Evolutionary conservation across 2,888 invertebrate genomes (phyloP).

Genomic region (Netelia virgata): DNA sequence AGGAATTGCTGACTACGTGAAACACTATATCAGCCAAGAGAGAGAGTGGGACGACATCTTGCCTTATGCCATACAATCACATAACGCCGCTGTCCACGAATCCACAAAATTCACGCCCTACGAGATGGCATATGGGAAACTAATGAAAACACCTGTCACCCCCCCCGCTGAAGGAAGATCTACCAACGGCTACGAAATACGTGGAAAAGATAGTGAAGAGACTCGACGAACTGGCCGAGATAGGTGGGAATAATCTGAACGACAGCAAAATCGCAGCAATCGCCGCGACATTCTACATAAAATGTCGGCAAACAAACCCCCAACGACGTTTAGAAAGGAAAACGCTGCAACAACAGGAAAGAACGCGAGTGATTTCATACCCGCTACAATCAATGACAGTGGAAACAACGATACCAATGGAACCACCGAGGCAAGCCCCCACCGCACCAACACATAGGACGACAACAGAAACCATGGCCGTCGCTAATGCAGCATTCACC

Average conservation of each 20-base stretch:
- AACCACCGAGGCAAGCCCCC: too few relatives aligned
- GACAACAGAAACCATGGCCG: too few relatives aligned
- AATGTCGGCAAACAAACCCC: too few relatives aligned
- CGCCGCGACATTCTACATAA: too few relatives aligned
- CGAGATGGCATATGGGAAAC: conserved; percentile 74
- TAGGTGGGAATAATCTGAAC: neutral
- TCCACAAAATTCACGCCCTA: conserved; percentile 76
- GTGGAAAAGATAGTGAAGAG: neutral
- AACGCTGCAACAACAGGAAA: too few relatives aligned
- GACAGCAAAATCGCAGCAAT: neutral
- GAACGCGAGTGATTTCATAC: too few relatives aligned
- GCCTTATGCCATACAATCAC: conserved; percentile 75
- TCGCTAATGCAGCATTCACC: too few relatives aligned
- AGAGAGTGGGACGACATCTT: conserved; percentile 79
- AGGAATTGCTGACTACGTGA: conserved; percentile 76
- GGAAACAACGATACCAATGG: too few relatives aligned
- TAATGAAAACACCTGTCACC: neutral
- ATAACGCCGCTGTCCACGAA: conserved; percentile 75
- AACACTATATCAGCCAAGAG: conserved; percentile 74
- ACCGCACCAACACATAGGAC: too few relatives aligned
- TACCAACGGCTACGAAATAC: neutral
- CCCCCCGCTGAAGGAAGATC: neutral
- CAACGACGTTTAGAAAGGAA: too few relatives aligned
- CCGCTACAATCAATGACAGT: too few relatives aligned
- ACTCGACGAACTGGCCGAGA: neutral